Evolutionary conservation across 2,888 invertebrate species (phyloP).

Genomic region (Apamea monoglypha): DNA sequence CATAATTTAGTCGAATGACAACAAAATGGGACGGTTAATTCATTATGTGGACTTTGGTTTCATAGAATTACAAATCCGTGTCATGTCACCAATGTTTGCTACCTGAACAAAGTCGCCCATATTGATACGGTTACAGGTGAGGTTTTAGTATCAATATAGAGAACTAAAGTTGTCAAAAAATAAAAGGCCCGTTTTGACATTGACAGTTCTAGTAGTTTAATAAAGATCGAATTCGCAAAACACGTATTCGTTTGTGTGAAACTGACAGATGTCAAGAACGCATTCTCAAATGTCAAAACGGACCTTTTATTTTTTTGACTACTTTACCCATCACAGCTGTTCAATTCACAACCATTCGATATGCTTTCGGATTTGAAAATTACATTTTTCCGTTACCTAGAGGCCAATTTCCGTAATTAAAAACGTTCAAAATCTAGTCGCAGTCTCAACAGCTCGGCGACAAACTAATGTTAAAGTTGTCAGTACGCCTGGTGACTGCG

Average conservation of each 20-base stretch:
- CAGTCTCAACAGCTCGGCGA: background rate
- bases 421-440: background rate
- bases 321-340: background rate
- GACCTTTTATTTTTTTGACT: too few species aligned
- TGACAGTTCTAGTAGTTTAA: too few species aligned
- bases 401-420: background rate
- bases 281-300: too few species aligned
- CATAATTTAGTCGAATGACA: constrained; percentile 5
- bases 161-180: too few species aligned
- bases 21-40: background rate
- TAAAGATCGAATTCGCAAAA: too few species aligned
- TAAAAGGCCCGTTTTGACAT: too few species aligned
- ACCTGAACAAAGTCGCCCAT: background rate
- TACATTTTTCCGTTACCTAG: background rate
- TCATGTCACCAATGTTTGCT: too few species aligned
- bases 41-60: background rate
- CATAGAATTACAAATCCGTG: background rate
- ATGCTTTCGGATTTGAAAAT: background rate
- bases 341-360: background rate
- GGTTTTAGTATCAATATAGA: background rate
- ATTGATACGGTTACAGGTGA: background rate
- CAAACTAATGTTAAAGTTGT: background rate
- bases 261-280: too few species aligned
- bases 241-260: too few species aligned
- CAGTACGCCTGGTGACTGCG: too few species aligned